Evolutionary conservation across 2,888 invertebrate genomes (phyloP).

Genomic region (Drosophila limbata): DNA sequence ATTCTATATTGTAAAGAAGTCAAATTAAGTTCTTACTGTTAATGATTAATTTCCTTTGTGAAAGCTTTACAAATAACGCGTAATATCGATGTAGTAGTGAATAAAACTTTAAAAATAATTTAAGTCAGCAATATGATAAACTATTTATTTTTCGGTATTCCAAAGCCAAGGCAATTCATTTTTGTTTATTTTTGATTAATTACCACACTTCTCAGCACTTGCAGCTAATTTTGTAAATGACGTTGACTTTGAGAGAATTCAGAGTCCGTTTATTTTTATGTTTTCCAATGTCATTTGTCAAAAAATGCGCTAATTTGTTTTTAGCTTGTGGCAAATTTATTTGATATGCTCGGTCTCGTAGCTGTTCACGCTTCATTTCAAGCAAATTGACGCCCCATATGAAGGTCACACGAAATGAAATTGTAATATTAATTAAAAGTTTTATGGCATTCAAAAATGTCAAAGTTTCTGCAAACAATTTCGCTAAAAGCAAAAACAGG

Average conservation of each 20-base stretch:
- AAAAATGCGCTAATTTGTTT: constrained; percentile 39
- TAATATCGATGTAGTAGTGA: too few relatives aligned
- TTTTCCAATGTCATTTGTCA: constrained; percentile 32
- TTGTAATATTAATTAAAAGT: constrained; percentile 68
- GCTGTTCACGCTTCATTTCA: constrained; percentile 47
- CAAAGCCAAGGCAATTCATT: too few relatives aligned
- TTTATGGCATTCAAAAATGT: constrained; percentile 32
- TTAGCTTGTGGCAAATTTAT: constrained; percentile 20
- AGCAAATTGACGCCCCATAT: constrained; percentile 31
- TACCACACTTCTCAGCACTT: constrained; percentile 17
- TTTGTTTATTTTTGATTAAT: constrained; percentile 29
- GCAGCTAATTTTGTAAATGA: constrained; percentile 38
- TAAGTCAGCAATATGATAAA: too few relatives aligned
- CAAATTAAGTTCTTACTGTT: too few relatives aligned
- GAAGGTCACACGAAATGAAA: constrained; percentile 36
- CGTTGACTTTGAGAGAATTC: constrained; percentile 30
- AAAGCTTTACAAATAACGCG: too few relatives aligned
- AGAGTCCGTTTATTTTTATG: background rate
- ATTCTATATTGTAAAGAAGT: background rate
- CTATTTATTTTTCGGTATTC: background rate
- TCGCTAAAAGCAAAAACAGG: constrained; percentile 38
- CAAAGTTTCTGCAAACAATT: constrained; percentile 52
- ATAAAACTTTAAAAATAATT: too few relatives aligned
- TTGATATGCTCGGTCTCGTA: constrained; percentile 8
- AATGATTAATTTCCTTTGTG: too few relatives aligned